These are phyloP conservation scores for Octomys mimax DNA, from an alignment of 2,797 vertebrate genomes.

Conservation along the genomic window DNA sequence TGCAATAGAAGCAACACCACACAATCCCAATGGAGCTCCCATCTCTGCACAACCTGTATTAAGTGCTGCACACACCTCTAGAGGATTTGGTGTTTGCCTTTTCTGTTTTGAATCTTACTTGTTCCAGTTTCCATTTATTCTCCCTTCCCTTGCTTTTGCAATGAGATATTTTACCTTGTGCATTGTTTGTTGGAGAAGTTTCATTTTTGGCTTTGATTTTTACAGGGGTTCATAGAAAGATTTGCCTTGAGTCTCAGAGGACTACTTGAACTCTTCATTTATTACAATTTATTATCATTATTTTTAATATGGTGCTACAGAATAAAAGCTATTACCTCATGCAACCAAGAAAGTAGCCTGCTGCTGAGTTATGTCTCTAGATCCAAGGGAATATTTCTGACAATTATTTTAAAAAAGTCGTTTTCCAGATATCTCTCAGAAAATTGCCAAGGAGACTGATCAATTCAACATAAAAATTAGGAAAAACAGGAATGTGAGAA, in stretches of 20 bases:
- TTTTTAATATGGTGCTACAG: not conserved
- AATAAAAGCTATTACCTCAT: not conserved
- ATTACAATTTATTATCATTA: not conserved
- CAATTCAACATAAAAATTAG: not conserved
- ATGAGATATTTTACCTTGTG: not conserved
- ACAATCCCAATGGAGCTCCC: not conserved
- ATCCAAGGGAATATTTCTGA: not conserved
- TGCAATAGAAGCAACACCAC: rapidly evolving
- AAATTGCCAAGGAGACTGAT: not conserved
- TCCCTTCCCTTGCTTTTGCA: not conserved
- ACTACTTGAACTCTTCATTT: not conserved
- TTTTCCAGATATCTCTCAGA: not conserved
- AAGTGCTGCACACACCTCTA: not conserved
- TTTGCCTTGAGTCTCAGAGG: not conserved
- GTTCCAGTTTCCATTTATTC: not conserved
- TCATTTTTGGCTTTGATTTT: not conserved
- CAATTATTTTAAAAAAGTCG: not conserved
- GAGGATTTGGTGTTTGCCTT: not conserved
- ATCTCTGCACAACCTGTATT: not conserved
- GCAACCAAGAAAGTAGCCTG: not conserved
- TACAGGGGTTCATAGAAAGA: not conserved
- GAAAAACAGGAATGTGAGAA: not conserved
- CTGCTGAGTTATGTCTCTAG: not conserved
- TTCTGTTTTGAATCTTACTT: not conserved
- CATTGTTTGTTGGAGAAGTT: not conserved